Conservation (phyloP, 2,888 invertebrate genomes). For the Thelaira solivaga region DNA sequence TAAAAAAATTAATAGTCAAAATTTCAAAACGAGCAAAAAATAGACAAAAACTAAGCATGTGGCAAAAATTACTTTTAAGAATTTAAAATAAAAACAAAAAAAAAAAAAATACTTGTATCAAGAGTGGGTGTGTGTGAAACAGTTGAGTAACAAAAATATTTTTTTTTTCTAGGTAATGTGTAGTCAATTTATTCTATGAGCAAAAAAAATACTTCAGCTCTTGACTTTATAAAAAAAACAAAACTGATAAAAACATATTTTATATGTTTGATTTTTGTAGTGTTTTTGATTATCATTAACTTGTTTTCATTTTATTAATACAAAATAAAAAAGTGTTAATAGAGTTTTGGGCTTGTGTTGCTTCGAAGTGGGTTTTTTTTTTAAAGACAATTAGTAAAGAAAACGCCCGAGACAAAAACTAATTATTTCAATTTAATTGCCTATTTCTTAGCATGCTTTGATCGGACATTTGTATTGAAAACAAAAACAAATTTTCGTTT, state of each 20-base stretch:
- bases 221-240: neutral
- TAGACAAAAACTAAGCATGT: too few relatives aligned
- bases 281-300: slow-evolving; percentile 20
- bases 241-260: slow-evolving; percentile 3
- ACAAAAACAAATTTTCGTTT: too few relatives aligned
- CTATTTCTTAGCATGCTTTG: too few relatives aligned
- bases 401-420: too few relatives aligned
- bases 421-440: too few relatives aligned
- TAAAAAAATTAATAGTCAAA: too few relatives aligned
- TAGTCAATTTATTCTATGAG: slow-evolving; percentile 6
- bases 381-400: neutral
- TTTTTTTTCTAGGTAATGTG: slow-evolving; percentile 6
- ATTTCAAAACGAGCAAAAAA: too few relatives aligned
- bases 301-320: neutral
- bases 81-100: neutral
- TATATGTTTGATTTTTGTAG: neutral
- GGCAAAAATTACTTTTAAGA: too few relatives aligned
- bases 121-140: too few relatives aligned
- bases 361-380: slow-evolving; percentile 2
- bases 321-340: slow-evolving; percentile 1
- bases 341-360: neutral
- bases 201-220: neutral
- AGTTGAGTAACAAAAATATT: neutral
- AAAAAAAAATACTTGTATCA: too few relatives aligned
- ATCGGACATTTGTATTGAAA: too few relatives aligned